Evolutionary conservation across 2,797 vertebrate genomes (phyloP).

Genomic region (Gymnoscopelus microlampas): DNA sequence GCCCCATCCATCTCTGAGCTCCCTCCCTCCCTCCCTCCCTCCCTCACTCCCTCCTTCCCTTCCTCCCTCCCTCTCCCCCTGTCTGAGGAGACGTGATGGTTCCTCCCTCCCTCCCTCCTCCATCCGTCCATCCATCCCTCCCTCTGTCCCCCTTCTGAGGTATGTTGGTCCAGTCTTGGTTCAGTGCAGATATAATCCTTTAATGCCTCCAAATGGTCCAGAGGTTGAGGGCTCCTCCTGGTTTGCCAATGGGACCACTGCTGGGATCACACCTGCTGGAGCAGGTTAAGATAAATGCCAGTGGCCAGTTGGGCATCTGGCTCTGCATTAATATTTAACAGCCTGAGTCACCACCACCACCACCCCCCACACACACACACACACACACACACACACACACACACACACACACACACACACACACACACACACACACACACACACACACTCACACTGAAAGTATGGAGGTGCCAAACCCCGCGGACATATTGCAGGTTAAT

Average conservation of each 20-base stretch:
- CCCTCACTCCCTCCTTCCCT: conserved; percentile 16
- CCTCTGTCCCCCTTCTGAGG: conserved; percentile 14
- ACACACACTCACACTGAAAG: conserved; percentile 40
- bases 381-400: too few relatives aligned
- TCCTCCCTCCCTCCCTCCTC: conserved; percentile 45
- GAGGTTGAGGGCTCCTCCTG: conserved; percentile 71
- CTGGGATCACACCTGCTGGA: conserved; percentile 71
- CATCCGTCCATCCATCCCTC: conserved; percentile 27
- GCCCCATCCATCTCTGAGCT: conserved; percentile 67
- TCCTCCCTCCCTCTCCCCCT: conserved; percentile 12
- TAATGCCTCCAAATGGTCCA: conserved; percentile 77
- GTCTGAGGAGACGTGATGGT: conserved; percentile 62
- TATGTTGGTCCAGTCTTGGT: conserved; percentile 67
- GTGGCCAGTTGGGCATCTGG: conserved; percentile 69
- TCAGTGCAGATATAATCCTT: conserved; percentile 75
- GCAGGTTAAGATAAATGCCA: conserved; percentile 78
- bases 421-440: too few relatives aligned
- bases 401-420: too few relatives aligned
- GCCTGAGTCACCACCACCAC: conserved; percentile 70
- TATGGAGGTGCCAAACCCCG: conserved; percentile 69
- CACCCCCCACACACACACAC: too few relatives aligned
- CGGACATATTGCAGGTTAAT: conserved; percentile 72
- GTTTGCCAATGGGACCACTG: conserved; percentile 58
- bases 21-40: conserved; percentile 12
- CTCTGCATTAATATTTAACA: conserved; percentile 80